Evolutionary conservation across 2,113 vertebrate species (phyloP), one percentile per base, ranked within the genome.

Genomic region (Syngnathus scovelli): DNA sequence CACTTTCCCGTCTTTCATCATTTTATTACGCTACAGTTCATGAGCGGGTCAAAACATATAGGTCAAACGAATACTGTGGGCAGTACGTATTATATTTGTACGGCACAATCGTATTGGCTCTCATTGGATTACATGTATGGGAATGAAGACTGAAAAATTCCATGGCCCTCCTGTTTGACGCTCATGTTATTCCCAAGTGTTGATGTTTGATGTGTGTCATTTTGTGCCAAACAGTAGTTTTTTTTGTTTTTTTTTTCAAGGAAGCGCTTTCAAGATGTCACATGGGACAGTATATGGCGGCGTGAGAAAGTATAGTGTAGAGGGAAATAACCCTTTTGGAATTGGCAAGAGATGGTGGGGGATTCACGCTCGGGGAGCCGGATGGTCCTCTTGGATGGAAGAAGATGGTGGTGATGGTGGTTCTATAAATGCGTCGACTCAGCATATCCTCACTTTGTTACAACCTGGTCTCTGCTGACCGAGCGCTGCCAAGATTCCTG

Each of bases 391-490:
- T 91, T 70, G 76, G 79, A 81, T 64, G 75, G 59, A 51, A 78
- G 84, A 84, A 74, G 85, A 86, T 64, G 90, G 93, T 92, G 60
- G 37, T 11, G 59, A 19, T 7, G 59, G 61, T 13, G 12, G n/a
- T 16, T 15, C 21, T 44, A 62, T 92, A 93, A 92, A 93, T 90
- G 88, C 92, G 94, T 92, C 85, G 91, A 94, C 89, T 96, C 95
- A 97, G 95, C 92, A 90, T 87, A 90, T 94, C 90, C 91, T 92
- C 86, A 79, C 91, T 92, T 83, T 90, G 92, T 90, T 88, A 91
- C 83, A 72, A 86, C 18, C 72, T 82, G 88, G 91, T 94, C 93
- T 94, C 94, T 83, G 83, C 87, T 91, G 92, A 93, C 93, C 75
- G 5, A 51, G 66, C 86, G 83, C 88, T 93, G 95, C 95, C 95